A percentile compares a stretch with the other conserved stretches of the same genome.
Conservation (phyloP, 2,113 vertebrate species). For the Neodontobutis hainanensis region DNA sequence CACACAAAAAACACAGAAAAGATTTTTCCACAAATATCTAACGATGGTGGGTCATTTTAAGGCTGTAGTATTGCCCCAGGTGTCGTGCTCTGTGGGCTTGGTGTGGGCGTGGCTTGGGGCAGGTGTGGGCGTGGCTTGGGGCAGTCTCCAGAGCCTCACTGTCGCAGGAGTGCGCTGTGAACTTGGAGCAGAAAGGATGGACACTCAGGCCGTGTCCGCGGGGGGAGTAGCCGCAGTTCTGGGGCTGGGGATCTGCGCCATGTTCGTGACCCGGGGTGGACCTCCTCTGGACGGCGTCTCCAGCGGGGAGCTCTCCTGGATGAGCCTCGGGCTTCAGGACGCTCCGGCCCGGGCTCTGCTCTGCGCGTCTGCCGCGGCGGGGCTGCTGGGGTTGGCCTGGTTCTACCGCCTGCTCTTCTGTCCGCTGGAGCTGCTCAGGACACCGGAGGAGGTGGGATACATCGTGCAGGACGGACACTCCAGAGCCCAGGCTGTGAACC, state of each 20-base stretch:
- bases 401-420: slow-evolving; percentile 70
- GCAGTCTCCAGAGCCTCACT: background rate
- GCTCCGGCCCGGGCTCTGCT: slow-evolving; percentile 34
- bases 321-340: slow-evolving; percentile 37
- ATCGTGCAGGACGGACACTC: slow-evolving; percentile 70
- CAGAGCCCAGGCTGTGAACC: slow-evolving; percentile 73
- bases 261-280: slow-evolving; percentile 41
- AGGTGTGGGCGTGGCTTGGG: slow-evolving; percentile 11
- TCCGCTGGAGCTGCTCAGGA: slow-evolving; percentile 75
- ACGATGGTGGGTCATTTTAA: too few relatives aligned
- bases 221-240: slow-evolving; percentile 38
- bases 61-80: too few relatives aligned
- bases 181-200: slow-evolving; percentile 28
- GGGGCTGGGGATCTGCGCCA: slow-evolving; percentile 45
- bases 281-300: slow-evolving; percentile 36
- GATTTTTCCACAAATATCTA: too few relatives aligned
- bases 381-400: slow-evolving; percentile 52
- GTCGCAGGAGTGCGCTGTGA: too few relatives aligned
- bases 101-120: slow-evolving; percentile 12
- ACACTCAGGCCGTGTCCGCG: slow-evolving; percentile 26
- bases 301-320: slow-evolving; percentile 41
- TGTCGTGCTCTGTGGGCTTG: too few relatives aligned
- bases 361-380: slow-evolving; percentile 46
- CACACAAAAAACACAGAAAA: too few relatives aligned
- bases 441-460: slow-evolving; percentile 80